Base-by-base conservation (phyloP, 2,888 invertebrate species). In the Ochropleura leucogaster region DNA sequence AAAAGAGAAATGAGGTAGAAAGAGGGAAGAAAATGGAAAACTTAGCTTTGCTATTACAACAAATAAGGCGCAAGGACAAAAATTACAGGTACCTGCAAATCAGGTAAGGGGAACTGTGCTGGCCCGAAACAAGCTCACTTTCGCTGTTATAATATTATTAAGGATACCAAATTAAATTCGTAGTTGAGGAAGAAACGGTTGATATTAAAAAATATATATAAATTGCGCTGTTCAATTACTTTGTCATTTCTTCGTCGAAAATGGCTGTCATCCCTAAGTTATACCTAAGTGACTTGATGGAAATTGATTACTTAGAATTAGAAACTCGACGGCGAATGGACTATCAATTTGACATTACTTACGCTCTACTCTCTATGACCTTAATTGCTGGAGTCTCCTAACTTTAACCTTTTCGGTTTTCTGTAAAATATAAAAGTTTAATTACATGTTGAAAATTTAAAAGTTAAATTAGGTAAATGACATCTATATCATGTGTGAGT, bases 271-370 rank as follows among this genome's bases (percentile, higher is more conserved):
- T 30, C 20, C 20, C 12, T 51, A 49, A 65, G 49, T 57, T 62
- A 64, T 65, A 49, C 44, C 8, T 40, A 44, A 62, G 57, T 49
- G 53, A 55, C 60, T 57, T 68, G 75, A 79, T 68, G 51, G 12
- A 66, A 72, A 80, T 80, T 80, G 44, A 67, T 80, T 72, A 60
- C 82, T 20, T 8, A 67, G 44, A 40, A 40, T 20, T 8, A 67
- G 44, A 40, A 40, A 46, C 62, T 67, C 71, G 68, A 6, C 53
- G 47, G 47, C 57, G n/a, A 72, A 59, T 57, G 46, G 66, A 49
- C 66, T 72, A 63, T 78, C 16, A 83, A 80, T 78, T 72, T 69
- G 59, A 69, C 51, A 55, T 80, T 83, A 83, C 55, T 69, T 68
- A 65, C 70, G 69, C 67, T 72, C 49, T 60, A 55, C 30, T 30